phyloP scores from a whole-genome alignment of 1,140 invertebrate genomes.

The Bombus turneri region DNA sequence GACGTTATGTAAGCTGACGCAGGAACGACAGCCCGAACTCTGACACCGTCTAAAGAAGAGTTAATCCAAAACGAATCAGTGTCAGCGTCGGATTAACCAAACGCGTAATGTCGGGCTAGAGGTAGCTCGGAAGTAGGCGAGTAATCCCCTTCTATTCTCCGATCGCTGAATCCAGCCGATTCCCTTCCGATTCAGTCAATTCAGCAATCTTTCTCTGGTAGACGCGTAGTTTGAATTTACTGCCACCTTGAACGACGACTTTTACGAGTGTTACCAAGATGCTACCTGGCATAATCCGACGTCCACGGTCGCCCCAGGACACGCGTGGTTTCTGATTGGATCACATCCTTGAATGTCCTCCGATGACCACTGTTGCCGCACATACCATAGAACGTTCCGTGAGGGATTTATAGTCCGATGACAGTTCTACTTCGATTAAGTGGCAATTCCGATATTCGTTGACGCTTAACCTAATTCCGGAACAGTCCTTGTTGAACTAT shows the following conservation, averaged over 20 bases:
- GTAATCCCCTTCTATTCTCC: constrained; percentile 45
- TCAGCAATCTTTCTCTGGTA: constrained; percentile 56
- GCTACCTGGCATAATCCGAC: background rate
- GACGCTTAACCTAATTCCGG: constrained; percentile 19
- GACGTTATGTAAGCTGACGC: constrained; percentile 18
- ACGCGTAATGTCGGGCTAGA: constrained; percentile 35
- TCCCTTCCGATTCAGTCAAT: constrained; percentile 33
- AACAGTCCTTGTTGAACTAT: background rate
- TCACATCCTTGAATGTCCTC: constrained; percentile 65
- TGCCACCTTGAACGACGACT: constrained; percentile 30
- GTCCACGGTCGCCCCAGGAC: background rate
- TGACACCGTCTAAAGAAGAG: constrained; percentile 29
- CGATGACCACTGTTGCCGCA: constrained; percentile 57
- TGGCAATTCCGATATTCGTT: constrained; percentile 11
- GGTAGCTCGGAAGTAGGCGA: constrained; percentile 11
- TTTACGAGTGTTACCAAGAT: constrained; percentile 49
- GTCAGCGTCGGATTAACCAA: constrained; percentile 61
- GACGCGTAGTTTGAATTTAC: constrained; percentile 56
- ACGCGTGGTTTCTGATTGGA: constrained; percentile 60
- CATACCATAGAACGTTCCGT: constrained; percentile 55
- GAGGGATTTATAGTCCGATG: constrained; percentile 64
- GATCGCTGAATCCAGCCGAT: constrained; percentile 31
- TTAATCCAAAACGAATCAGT: constrained; percentile 62
- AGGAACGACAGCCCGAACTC: constrained; percentile 14
- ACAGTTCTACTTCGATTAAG: constrained; percentile 62